phyloP scores from a whole-genome alignment of 1,140 invertebrate genomes.

The Drosophila elegans region DNA sequence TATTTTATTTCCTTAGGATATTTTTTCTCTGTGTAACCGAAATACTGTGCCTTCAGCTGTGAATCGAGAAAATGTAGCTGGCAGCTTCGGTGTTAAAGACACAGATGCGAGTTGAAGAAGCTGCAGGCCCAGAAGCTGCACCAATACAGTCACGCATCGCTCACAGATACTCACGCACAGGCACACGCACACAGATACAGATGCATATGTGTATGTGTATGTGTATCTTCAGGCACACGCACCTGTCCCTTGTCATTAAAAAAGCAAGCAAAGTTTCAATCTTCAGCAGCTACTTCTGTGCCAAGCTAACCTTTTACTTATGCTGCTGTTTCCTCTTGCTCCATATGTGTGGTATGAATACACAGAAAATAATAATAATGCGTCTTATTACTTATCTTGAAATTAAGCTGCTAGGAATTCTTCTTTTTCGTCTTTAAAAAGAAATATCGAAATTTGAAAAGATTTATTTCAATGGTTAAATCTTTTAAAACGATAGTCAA shows the following conservation, averaged over 20 bases:
- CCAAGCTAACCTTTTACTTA: constrained; percentile 32
- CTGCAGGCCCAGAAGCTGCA: constrained; percentile 21
- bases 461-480: too few relatives aligned
- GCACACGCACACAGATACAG: constrained; percentile 17
- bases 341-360: background rate
- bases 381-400: background rate
- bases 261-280: constrained; percentile 44
- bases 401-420: too few relatives aligned
- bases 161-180: constrained; percentile 16
- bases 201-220: background rate
- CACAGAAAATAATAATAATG: background rate
- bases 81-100: constrained; percentile 17
- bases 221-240: constrained; percentile 17
- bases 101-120: constrained; percentile 1
- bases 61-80: constrained; percentile 15
- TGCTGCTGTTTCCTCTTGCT: background rate
- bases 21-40: constrained; percentile 8
- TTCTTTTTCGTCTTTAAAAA: too few relatives aligned
- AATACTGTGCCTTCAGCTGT: constrained; percentile 17
- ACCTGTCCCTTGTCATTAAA: constrained; percentile 51
- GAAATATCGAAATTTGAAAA: too few relatives aligned
- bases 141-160: background rate
- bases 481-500: too few relatives aligned
- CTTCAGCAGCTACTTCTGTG: constrained; percentile 12
- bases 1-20: background rate